These are phyloP conservation scores for Sorex fumeus DNA, from an alignment of 2,113 vertebrate genomes.

Conservation along the genomic window DNA sequence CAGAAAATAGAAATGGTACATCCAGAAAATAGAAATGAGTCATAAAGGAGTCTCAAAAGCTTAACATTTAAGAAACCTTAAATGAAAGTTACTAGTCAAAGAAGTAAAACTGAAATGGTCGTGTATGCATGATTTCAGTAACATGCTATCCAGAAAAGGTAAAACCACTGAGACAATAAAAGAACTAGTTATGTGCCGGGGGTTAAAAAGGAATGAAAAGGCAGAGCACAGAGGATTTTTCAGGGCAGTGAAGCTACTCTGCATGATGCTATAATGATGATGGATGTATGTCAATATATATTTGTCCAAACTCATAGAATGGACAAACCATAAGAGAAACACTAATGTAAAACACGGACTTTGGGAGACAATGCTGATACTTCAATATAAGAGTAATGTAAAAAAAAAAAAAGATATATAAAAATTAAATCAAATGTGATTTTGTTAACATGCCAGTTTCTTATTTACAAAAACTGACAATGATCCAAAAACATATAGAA, in stretches of 20 bases:
- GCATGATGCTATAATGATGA: neutral
- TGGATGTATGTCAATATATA: no score
- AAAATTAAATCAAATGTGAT: neutral
- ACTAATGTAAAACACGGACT: slow-evolving; percentile 20
- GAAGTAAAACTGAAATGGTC: neutral
- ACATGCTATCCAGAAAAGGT: neutral
- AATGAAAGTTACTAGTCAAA: neutral
- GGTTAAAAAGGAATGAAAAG: neutral
- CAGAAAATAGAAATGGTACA: slow-evolving; percentile 25
- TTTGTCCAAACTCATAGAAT: neutral
- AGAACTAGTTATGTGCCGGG: neutral
- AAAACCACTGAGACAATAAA: slow-evolving; percentile 24
- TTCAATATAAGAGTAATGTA: neutral
- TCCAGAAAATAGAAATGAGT: slow-evolving; percentile 14
- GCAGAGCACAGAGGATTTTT: neutral
- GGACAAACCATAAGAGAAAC: neutral
- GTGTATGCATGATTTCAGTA: neutral
- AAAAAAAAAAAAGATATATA: neutral
- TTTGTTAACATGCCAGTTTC: neutral
- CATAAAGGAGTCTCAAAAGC: neutral
- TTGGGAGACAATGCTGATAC: neutral
- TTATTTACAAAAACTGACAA: slow-evolving; percentile 34
- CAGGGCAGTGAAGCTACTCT: neutral
- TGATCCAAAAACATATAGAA: slow-evolving; percentile 48
- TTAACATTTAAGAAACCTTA: neutral